Conservation (phyloP, 1,140 invertebrate species). For the Thalassaphorura encarpata region DNA sequence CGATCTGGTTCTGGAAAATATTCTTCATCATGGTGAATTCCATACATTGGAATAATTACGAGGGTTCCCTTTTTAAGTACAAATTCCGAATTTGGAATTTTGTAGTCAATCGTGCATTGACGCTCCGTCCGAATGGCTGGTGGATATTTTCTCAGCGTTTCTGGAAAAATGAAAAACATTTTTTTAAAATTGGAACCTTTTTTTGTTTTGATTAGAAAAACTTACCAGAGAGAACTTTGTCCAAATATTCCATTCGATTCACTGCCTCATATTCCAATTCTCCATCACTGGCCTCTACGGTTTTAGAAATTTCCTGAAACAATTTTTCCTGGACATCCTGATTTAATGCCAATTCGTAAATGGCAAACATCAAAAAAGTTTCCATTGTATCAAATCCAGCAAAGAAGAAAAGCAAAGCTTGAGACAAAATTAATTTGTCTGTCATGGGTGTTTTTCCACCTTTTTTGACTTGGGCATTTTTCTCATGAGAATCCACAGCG, state of each 20-base stretch:
- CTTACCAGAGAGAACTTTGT: constrained; percentile 31
- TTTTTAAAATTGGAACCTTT: neutral
- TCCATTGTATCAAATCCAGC: constrained; percentile 45
- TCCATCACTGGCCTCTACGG: constrained; percentile 18
- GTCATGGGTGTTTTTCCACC: neutral
- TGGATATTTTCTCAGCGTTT: neutral
- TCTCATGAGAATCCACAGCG: neutral
- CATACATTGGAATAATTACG: constrained; percentile 36
- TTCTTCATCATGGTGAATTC: constrained; percentile 42
- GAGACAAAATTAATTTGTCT: constrained; percentile 13
- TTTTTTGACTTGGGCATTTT: neutral
- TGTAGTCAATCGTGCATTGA: constrained; percentile 15
- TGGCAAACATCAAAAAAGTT: constrained; percentile 36
- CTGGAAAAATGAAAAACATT: neutral
- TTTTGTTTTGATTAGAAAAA: neutral
- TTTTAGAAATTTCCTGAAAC: constrained; percentile 33
- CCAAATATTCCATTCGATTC: constrained; percentile 33
- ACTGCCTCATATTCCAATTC: constrained; percentile 33
- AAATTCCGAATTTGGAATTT: constrained; percentile 12
- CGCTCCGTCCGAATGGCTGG: neutral
- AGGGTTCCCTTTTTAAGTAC: constrained; percentile 34
- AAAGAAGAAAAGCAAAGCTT: constrained; percentile 33
- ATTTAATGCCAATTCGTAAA: constrained; percentile 45
- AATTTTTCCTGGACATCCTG: constrained; percentile 43
- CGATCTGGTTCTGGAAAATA: constrained; percentile 46